These are phyloP conservation scores for Ia io DNA, from an alignment of 2,113 vertebrate species.

Conservation along the genomic window DNA sequence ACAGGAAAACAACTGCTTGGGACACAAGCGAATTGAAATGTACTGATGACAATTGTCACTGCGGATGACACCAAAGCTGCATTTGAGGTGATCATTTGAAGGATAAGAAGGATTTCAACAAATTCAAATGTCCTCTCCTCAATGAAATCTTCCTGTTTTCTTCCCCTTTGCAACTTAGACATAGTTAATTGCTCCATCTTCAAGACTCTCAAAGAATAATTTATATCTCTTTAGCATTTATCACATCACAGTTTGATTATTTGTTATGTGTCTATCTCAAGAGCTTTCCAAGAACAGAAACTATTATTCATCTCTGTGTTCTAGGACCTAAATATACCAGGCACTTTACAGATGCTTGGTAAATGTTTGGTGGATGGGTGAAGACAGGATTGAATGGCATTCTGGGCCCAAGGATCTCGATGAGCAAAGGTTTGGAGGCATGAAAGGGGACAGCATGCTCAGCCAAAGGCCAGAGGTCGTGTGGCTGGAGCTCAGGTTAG, in stretches of 20 bases:
- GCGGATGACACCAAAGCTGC: background rate
- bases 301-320: background rate
- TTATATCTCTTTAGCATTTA: background rate
- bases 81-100: background rate
- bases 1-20: background rate
- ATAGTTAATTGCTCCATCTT: background rate
- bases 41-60: rapidly evolving
- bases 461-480: background rate
- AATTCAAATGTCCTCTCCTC: background rate
- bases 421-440: background rate
- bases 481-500: background rate
- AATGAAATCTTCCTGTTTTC: background rate
- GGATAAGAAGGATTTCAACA: background rate
- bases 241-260: background rate
- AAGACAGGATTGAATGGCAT: background rate
- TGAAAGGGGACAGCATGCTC: background rate
- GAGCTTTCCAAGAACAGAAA: background rate
- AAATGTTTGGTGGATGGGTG: background rate
- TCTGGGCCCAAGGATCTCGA: no score
- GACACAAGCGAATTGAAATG: background rate
- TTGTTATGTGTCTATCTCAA: background rate
- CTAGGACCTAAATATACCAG: background rate
- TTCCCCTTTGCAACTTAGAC: background rate
- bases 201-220: background rate
- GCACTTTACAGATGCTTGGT: background rate